Percentiles rank a stretch among this genome's conserved stretches.
Conservation (phyloP, 2,797 vertebrate genomes). For the Tapirus indicus region DNA sequence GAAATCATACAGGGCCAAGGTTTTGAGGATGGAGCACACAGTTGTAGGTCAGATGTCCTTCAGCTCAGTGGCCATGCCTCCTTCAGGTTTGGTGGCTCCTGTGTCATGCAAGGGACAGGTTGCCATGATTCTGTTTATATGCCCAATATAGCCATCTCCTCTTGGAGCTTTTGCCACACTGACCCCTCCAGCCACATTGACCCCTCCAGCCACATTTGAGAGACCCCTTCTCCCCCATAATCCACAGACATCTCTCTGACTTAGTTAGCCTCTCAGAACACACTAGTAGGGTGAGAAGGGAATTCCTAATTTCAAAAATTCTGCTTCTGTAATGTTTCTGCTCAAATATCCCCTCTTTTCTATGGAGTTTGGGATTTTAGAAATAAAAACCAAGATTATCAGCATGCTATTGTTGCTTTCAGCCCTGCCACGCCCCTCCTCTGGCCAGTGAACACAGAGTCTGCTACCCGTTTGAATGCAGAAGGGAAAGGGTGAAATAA, state of each 20-base stretch:
- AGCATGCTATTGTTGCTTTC: neutral
- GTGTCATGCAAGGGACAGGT: neutral
- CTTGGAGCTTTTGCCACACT: neutral
- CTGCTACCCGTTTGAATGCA: neutral
- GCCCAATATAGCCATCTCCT: neutral
- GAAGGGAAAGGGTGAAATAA: slow-evolving; percentile 55
- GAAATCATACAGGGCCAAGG: neutral
- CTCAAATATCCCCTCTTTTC: neutral
- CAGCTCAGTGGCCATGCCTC: neutral
- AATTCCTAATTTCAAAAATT: neutral
- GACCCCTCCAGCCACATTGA: neutral
- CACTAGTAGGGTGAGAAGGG: neutral
- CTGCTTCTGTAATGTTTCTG: neutral
- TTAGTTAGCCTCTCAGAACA: neutral
- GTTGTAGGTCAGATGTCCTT: neutral
- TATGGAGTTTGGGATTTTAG: neutral
- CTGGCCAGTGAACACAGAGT: neutral
- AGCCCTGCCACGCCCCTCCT: neutral
- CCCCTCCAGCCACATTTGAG: neutral
- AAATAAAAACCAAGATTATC: slow-evolving; percentile 24
- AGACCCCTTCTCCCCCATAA: neutral
- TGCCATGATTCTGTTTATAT: neutral
- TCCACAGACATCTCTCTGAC: neutral
- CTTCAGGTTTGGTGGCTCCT: neutral
- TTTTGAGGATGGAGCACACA: neutral